Evolutionary conservation across 2,888 invertebrate species (phyloP), one percentile per base, ranked within the genome.

Genomic region (Apocheima hispidaria): DNA sequence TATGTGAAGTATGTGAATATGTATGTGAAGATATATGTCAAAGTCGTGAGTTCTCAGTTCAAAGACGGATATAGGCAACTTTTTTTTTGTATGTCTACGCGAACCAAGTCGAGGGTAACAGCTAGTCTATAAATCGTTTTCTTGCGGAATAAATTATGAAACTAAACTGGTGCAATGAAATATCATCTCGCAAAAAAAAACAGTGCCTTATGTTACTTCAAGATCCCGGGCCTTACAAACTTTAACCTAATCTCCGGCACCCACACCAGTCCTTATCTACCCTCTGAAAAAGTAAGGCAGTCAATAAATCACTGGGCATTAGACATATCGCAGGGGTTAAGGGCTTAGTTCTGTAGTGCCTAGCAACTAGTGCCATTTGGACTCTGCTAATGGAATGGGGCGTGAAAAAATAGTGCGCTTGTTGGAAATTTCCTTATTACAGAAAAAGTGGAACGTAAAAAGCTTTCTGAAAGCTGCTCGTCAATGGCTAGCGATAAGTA

Each of bases 291-390:
- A 83, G 77, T 75, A 77, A 81, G 83, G 78, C 79, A 83, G 79
- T 81, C 83, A 71, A 89, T 90, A 90, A 89, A 90, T 90, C 90
- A 90, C 85, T 79, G 76, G 71, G 87, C 78, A 84, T 86, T 86
- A 85, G 79, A 82, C 82, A 78, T 85, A 84, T 86, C 79, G 78
- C 75, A 69, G 74, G 73, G 75, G 72, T 75, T 74, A 75, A 78
- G 70, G 73, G 71, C 70, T 70, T 66, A 50, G 63, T 69, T 63
- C 65, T 60, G 67, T 67, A 64, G 65, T 61, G 66, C 60, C 63
- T 67, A 51, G 64, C 57, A 65, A 62, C 66, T 66, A 65, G 57
- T 57, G 63, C 59, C 65, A 68, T 53, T 65, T 74, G 56, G 66
- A 52, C 53, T 46, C 26, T 23, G 5, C 52, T 71, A 74, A 74